phyloP scores from a whole-genome alignment of 2,888 invertebrate genomes.

The Leptopterna dolabrata region DNA sequence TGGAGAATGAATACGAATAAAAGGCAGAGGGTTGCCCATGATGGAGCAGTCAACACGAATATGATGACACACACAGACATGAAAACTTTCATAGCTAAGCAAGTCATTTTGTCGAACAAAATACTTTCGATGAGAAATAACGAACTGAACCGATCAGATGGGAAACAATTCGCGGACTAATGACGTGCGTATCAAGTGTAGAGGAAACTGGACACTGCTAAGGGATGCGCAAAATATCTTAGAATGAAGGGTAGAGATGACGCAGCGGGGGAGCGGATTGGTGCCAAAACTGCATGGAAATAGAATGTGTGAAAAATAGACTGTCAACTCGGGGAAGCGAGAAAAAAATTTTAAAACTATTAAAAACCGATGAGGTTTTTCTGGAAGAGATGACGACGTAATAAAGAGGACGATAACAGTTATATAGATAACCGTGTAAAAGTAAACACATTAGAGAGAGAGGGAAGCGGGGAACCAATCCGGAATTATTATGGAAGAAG shows the following conservation, averaged over 20 bases:
- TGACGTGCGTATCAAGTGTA: neutral
- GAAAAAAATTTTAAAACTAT: neutral
- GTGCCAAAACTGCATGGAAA: conserved; percentile 36
- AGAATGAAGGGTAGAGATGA: conserved; percentile 19
- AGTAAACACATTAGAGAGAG: neutral
- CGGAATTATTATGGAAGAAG: too few species aligned
- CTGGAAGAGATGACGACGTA: neutral
- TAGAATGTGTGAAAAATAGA: neutral
- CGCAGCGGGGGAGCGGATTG: neutral
- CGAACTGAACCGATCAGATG: neutral
- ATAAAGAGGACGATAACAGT: neutral
- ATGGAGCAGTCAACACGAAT: conserved; percentile 48
- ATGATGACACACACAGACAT: conserved; percentile 28
- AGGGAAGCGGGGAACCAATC: neutral
- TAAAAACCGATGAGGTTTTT: neutral
- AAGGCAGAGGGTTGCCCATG: conserved; percentile 34
- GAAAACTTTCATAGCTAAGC: neutral
- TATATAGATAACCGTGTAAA: neutral
- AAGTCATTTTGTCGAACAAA: neutral
- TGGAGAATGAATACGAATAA: conserved; percentile 28
- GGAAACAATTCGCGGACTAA: neutral
- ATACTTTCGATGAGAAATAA: neutral
- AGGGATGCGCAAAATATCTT: neutral
- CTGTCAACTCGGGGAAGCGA: neutral
- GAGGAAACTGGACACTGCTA: neutral